Evolutionary conservation across 2,888 invertebrate genomes (phyloP).

Genomic region (Spilosoma lubricipeda): DNA sequence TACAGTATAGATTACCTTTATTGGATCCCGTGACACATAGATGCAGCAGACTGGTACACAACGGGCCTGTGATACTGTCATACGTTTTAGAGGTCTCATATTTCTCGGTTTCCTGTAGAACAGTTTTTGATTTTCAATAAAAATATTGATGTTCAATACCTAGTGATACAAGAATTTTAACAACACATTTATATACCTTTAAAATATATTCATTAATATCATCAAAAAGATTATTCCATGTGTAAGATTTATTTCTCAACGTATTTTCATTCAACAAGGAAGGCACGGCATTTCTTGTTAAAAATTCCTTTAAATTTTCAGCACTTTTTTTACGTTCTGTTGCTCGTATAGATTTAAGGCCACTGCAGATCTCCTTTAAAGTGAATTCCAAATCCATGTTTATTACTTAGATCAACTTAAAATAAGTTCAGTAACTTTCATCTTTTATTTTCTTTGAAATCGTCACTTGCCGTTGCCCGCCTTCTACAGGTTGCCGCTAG

Average conservation of each 20-base stretch:
- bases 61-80: slow-evolving; percentile 66
- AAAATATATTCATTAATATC: slow-evolving; percentile 76
- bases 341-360: slow-evolving; percentile 71
- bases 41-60: slow-evolving; percentile 73
- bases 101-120: slow-evolving; percentile 83
- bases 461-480: neutral
- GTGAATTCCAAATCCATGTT: slow-evolving; percentile 73
- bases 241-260: slow-evolving; percentile 66
- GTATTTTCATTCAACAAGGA: slow-evolving; percentile 73
- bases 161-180: neutral
- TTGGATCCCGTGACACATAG: slow-evolving; percentile 78
- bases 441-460: neutral
- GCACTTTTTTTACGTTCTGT: slow-evolving; percentile 81
- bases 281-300: slow-evolving; percentile 74
- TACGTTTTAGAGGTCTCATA: slow-evolving; percentile 78
- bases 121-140: neutral
- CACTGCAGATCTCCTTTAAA: slow-evolving; percentile 70
- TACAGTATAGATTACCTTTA: slow-evolving; percentile 67
- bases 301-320: slow-evolving; percentile 74
- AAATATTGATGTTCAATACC: neutral
- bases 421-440: neutral
- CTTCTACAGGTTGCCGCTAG: neutral
- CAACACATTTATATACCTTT: slow-evolving; percentile 61
- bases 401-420: neutral
- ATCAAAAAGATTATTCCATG: slow-evolving; percentile 79